phyloP scores from a whole-genome alignment of 1,140 invertebrate genomes.

The Neodiprion fabricii region DNA sequence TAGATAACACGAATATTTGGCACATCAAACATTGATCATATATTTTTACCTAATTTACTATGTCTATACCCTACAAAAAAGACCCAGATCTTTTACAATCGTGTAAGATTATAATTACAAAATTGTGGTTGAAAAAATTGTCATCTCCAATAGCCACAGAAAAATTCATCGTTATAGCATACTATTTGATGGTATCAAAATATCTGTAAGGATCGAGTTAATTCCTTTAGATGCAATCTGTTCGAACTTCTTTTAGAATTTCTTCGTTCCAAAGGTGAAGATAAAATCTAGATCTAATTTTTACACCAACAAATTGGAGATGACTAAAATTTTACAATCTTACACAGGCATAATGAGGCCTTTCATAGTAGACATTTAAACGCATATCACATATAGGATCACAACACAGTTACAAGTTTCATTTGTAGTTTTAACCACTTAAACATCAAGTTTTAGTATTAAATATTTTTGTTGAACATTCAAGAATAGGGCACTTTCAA shows the following conservation, averaged over 20 bases:
- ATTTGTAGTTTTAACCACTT: constrained; percentile 46
- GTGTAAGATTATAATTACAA: not conserved
- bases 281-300: not conserved
- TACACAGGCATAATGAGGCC: constrained; percentile 35
- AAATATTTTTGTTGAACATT: constrained; percentile 47
- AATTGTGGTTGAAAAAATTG: constrained; percentile 15
- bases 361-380: constrained; percentile 43
- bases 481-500: constrained; percentile 57
- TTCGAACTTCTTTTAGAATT: no score
- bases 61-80: constrained; percentile 17
- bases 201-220: no score
- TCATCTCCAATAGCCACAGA: constrained; percentile 36
- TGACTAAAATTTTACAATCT: not conserved
- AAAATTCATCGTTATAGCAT: not conserved
- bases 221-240: no score
- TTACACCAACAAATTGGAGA: not conserved
- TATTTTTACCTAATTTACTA: constrained; percentile 26
- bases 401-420: constrained; percentile 55
- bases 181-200: not conserved
- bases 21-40: constrained; percentile 57
- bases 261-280: no score
- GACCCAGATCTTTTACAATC: not conserved
- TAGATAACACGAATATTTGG: constrained; percentile 58
- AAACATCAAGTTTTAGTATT: constrained; percentile 39
- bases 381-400: constrained; percentile 59